Evolutionary conservation across 2,797 vertebrate genomes (phyloP), one percentile per base, ranked within the genome.

Genomic region (Thripadectes ignobilis): DNA sequence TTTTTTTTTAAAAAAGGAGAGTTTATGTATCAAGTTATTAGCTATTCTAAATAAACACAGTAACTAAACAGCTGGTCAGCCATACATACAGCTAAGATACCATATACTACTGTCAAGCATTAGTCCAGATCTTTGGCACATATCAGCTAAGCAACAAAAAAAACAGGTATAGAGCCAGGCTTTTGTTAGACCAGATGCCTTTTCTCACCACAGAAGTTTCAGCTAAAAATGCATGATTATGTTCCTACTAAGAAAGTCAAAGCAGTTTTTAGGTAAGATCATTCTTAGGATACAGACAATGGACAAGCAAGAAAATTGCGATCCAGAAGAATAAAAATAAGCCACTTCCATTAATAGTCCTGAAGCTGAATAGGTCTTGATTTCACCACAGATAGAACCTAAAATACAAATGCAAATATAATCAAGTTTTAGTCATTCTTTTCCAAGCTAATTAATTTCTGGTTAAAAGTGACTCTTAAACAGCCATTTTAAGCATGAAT

Each of bases 341-440:
- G 61, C 6, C 24, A 26, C 59, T 57, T 76, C 74, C 32, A 41
- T 55, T 59, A 85, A 61, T 38, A 18, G 55, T 51, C 26, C 26
- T 71, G 77, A 92, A 93, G 51, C 51, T 71, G 24, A 87, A 91
- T 65, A 90, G 41, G 15, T 78, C 72, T 94, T 80, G 32, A 84
- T 89, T 96, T 91, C 10, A 52, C 49, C n/a, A 68, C 29, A 91
- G 48, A 81, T 54, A 59, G 61, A 92, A 95, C 12, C 7, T 68
- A 57, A 85, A 92, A 90, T 68, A 90, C 12, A 85, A 78, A 81
- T 39, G 57, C 88, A 76, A 93, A 78, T 87, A 68, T 79, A 88
- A 89, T 92, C 34, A 94, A 84, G 7, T 81, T 89, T 86, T 65
- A 89, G 54, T 59, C 41, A 49, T 90, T 88, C 39, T 93, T 95